Evolutionary conservation across 1,140 invertebrate genomes (phyloP).

Genomic region (Pteromalus puparum): DNA sequence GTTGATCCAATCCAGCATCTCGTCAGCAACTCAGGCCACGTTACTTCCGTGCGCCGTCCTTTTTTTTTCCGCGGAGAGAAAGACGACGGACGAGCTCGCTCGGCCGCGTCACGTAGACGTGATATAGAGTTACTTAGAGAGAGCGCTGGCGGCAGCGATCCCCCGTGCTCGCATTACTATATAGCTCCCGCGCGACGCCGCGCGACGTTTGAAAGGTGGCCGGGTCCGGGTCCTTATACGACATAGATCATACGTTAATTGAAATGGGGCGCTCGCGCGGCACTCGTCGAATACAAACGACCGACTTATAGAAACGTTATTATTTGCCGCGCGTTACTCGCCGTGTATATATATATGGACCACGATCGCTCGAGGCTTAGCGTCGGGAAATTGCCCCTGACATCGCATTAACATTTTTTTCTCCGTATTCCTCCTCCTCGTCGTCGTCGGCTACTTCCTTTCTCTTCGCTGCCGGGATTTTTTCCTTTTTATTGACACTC

Average conservation of each 20-base stretch:
- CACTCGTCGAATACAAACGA: conserved; percentile 75
- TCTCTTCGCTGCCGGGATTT: conserved; percentile 6
- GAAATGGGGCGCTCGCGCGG: conserved; percentile 72
- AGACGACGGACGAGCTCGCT: conserved; percentile 22
- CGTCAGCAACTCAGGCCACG: neutral
- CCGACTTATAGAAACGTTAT: conserved; percentile 76
- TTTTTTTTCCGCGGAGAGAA: conserved; percentile 21
- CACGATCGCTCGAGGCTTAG: conserved; percentile 23
- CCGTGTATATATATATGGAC: neutral
- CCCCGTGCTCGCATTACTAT: conserved; percentile 35
- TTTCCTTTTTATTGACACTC: conserved; percentile 8
- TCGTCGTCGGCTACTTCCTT: neutral
- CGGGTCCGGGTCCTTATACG: conserved; percentile 65
- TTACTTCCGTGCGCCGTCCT: neutral
- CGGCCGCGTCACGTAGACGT: conserved; percentile 72
- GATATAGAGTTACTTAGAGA: conserved; percentile 76
- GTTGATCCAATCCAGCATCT: neutral
- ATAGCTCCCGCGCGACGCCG: conserved; percentile 66
- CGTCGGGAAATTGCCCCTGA: conserved; percentile 47
- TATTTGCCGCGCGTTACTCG: conserved; percentile 67
- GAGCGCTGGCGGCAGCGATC: conserved; percentile 36
- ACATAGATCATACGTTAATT: conserved; percentile 77
- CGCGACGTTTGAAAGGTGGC: conserved; percentile 69
- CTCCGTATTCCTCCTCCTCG: neutral
- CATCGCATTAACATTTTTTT: conserved; percentile 39